Percentiles rank a stretch among this genome's conserved stretches.
Conservation (phyloP, 2,113 vertebrate genomes). For the Orientallactaga bullata region DNA sequence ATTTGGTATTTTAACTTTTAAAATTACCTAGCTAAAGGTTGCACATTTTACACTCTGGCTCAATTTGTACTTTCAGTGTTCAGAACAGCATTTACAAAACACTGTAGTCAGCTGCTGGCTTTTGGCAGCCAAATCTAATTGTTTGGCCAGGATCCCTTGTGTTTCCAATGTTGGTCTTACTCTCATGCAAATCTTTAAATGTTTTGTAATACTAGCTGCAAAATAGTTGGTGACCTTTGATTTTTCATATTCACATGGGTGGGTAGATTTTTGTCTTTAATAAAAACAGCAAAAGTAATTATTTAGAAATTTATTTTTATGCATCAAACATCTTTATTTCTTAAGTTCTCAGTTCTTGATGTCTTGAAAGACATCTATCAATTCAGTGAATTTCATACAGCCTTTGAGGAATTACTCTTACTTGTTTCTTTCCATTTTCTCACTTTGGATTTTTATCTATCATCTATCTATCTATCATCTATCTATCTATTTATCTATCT, state of each 20-base stretch:
- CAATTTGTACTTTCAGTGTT: slow-evolving; percentile 43
- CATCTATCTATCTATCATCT: too few species aligned
- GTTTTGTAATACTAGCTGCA: slow-evolving; percentile 5
- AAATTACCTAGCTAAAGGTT: slow-evolving; percentile 30
- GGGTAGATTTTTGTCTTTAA: background rate
- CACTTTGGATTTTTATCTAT: background rate
- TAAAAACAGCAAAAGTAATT: background rate
- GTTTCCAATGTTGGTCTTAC: slow-evolving; percentile 23
- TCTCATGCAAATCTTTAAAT: slow-evolving; percentile 7
- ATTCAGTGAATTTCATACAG: background rate
- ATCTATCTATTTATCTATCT: too few species aligned
- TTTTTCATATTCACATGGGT: background rate
- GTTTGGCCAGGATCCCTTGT: background rate
- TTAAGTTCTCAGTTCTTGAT: background rate
- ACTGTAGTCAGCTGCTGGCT: slow-evolving; percentile 12
- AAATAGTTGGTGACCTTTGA: background rate
- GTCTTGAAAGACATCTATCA: background rate
- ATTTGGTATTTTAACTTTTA: slow-evolving; percentile 7
- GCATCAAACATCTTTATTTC: background rate
- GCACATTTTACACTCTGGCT: background rate
- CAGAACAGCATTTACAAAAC: slow-evolving; percentile 59
- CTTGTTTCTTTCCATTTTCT: background rate
- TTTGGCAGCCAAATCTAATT: slow-evolving; percentile 49
- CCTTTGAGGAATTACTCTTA: background rate
- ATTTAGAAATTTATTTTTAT: background rate